Base-by-base conservation (phyloP, 2,797 vertebrate genomes). In the Austrolebias charrua region DNA sequence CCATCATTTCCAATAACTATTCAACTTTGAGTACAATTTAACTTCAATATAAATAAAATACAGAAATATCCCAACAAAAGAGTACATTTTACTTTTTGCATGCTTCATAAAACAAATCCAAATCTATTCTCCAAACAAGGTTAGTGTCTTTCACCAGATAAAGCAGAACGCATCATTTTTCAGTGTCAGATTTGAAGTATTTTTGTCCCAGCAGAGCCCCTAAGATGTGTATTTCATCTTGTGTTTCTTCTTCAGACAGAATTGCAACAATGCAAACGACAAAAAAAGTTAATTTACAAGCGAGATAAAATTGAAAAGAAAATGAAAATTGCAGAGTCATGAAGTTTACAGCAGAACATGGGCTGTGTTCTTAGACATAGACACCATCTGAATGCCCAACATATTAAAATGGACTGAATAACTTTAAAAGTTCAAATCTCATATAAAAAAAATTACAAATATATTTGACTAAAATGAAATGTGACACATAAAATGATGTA, bases 41-140 rank as follows among this genome's bases (percentile, higher is more conserved):
- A 43, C 63, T 57, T 61, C 42, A 59, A 71, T 50, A 50, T 44
- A 35, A 18, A 40, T 4, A 40, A 11, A 40, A 40, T 40, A 12
- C 11, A 13, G 38, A 40, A 5, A 45, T 75, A 66, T 64, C 45
- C 48, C 60, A 66, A 46, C 45, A 63, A 38, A 16, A 49, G 10
- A 16, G 15, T 19, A 38, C 51, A 4, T 8, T 66, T 66, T 47
- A 63, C 19, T 8, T 33, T 56, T 55, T 11, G 2, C 24, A 3
- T 60, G 19, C 19, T 15, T 49, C 15, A 60, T 13, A 42, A 18
- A 50, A n/a, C 11, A 0, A 40, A 40, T 13, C 11, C 35, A 64
- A 63, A 62, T 15, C 7, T 49, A 6, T 1, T 18, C 51, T 40
- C 5, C 38, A 18, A 51, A 14, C 31, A 24, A 55, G 45, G 31